Evolutionary conservation across 2,113 vertebrate species (phyloP), one percentile per base, ranked within the genome.

Genomic region (Prunella himalayana): DNA sequence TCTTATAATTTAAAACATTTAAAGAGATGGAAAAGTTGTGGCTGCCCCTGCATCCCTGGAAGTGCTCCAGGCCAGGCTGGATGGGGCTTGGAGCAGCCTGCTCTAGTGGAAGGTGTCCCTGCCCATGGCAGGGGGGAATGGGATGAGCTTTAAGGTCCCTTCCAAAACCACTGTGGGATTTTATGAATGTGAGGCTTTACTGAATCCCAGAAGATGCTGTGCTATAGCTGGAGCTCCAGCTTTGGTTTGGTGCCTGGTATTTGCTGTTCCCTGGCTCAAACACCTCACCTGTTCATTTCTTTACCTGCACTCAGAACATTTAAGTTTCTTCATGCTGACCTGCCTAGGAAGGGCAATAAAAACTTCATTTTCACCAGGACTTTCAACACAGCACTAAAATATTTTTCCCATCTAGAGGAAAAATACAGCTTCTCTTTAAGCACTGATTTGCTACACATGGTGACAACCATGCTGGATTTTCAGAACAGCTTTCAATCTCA

Each of bases 91-190:
- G 39, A 47, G n/a, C n/a, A 68, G 2, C 11, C 30, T 54, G 41
- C 6, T 0, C 0, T 5, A 31, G 16, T 13, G 41, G 11, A 15
- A 76, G 10, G 13, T 35, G 24, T 47, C 53, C 39, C 28, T 53
- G 20, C 7, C 9, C 39, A 12, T 2, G 37, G 53, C 13, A 75
- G 23, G 8, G 28, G 13, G 11, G 17, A 18, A 49, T 6, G 6
- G 11, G 45, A 53, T 25, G 45, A 21, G 39, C 20, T 68, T 21
- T 18, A 53, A 45, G 23, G n/a, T 41, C 28, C 23, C 5, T 60
- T 45, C 45, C 61, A 68, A 68, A 82, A 0, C 2, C 30, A 31
- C 18, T 25, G 6, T 35, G 45, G 42, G 28, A 42, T 61, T 76
- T 41, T 19, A 15, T 4, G 7, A 41, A 23, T 49, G 5, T 15